These are phyloP conservation scores for Bagarius yarrelli DNA, from an alignment of 2,113 vertebrate species.

Conservation along the genomic window DNA sequence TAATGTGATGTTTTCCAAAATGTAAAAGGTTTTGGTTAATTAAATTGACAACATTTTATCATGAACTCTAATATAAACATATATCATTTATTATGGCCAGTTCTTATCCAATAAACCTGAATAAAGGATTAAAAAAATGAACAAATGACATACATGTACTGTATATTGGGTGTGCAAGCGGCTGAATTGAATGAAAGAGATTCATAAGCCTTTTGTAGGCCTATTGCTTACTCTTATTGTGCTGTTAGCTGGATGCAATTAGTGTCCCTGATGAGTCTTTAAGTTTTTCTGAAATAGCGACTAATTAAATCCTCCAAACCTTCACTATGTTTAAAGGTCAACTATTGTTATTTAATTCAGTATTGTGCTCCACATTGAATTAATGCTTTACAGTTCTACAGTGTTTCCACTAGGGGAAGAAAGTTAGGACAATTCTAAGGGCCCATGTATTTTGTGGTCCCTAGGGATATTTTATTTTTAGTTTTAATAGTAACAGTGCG, in stretches of 20 bases:
- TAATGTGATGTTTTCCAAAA: conserved; percentile 20
- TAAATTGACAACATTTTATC: conserved; percentile 16
- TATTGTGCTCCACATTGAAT: conserved; percentile 47
- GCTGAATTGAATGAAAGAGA: conserved; percentile 1
- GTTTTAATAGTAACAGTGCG: no score
- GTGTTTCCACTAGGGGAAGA: neutral
- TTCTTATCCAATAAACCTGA: neutral
- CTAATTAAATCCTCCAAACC: conserved; percentile 54
- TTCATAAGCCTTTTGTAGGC: neutral
- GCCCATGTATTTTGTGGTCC: no score
- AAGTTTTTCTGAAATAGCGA: conserved; percentile 50
- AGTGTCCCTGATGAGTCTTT: conserved; percentile 46
- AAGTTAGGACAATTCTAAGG: no score
- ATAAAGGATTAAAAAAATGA: neutral
- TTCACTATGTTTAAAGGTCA: conserved; percentile 55
- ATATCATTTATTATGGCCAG: neutral
- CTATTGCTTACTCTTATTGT: conserved; percentile 27
- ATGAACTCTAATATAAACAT: no score
- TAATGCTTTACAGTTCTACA: neutral
- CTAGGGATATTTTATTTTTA: no score
- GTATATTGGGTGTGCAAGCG: conserved; percentile 6
- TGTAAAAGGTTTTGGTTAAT: conserved; percentile 19
- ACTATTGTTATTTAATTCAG: conserved; percentile 50
- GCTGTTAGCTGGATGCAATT: conserved; percentile 46
- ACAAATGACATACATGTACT: no score